These are phyloP conservation scores for Epinephelus cyanopodus DNA, from an alignment of 2,113 vertebrate species.

Conservation along the genomic window DNA sequence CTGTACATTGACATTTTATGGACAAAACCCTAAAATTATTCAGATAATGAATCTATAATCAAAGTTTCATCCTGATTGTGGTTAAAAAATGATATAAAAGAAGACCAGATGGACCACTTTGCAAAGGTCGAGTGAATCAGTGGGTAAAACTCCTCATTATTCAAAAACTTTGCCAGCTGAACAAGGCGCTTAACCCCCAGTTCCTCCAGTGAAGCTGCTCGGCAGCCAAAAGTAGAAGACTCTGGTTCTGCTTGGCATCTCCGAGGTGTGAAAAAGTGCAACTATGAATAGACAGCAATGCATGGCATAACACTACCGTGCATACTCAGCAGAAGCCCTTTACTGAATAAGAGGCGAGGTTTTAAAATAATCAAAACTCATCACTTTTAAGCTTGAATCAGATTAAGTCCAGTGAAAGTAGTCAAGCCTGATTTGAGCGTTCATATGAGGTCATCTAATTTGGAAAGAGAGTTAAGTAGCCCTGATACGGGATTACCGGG, in stretches of 20 bases:
- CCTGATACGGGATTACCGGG: conserved; percentile 46
- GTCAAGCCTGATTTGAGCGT: conserved; percentile 26
- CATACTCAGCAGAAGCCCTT: conserved; percentile 42
- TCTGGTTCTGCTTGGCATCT: conserved; percentile 25
- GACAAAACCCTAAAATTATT: background rate
- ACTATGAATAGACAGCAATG: conserved; percentile 17
- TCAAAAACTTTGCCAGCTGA: background rate
- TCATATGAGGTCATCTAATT: conserved; percentile 58
- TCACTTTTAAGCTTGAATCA: conserved; percentile 45
- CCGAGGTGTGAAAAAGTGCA: conserved; percentile 35
- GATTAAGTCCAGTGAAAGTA: conserved; percentile 53
- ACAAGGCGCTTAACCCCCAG: conserved; percentile 18
- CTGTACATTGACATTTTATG: background rate
- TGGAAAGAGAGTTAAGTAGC: conserved; percentile 44
- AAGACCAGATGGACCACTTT: background rate
- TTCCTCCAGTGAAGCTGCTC: conserved; percentile 26
- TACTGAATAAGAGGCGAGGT: conserved; percentile 19
- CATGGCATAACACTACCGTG: conserved; percentile 6
- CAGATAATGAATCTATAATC: background rate
- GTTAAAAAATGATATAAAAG: background rate
- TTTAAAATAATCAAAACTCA: conserved; percentile 62
- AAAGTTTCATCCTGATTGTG: background rate
- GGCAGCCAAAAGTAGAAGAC: conserved; percentile 17
- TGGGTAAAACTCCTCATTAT: conserved; percentile 27
- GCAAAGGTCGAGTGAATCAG: background rate